A percentile compares a stretch with the other conserved stretches of the same genome.
These are phyloP conservation scores for Scleropages formosus DNA, from an alignment of 2,797 vertebrate genomes.

Conservation along the genomic window DNA sequence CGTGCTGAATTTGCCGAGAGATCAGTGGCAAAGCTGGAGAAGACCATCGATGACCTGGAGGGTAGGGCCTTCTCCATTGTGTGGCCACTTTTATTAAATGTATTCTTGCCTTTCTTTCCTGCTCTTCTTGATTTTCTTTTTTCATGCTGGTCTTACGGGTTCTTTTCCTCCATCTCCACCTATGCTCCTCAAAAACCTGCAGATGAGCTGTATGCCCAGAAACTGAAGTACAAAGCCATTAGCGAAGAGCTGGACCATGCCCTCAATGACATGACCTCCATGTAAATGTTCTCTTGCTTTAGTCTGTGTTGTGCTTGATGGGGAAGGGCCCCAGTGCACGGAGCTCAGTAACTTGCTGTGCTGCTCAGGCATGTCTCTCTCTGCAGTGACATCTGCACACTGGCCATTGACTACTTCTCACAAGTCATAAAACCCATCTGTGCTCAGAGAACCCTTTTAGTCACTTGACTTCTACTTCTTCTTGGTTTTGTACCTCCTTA, in stretches of 20 bases:
- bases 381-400: no score
- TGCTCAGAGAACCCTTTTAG: no score
- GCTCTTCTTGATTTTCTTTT: background rate
- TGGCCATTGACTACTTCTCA: no score
- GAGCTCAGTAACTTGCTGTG: background rate
- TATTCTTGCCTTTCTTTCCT: background rate
- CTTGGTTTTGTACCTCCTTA: background rate
- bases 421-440: no score
- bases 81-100: conserved; percentile 10
- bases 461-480: background rate
- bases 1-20: conserved; percentile 92
- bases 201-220: conserved; percentile 89
- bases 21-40: conserved; percentile 95
- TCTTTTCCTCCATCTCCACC: background rate
- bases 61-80: conserved; percentile 63
- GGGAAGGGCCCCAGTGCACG: background rate
- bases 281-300: conserved; percentile 63
- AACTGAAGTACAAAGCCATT: conserved; percentile 92
- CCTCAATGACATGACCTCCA: conserved; percentile 86
- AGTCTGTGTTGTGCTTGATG: background rate
- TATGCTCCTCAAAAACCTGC: conserved; percentile 28
- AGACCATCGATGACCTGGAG: conserved; percentile 96
- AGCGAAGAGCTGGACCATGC: conserved; percentile 88
- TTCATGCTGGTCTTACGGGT: background rate
- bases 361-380: no score